phyloP scores from a whole-genome alignment of 1,140 invertebrate genomes.

The Hydropsyche tenuis region DNA sequence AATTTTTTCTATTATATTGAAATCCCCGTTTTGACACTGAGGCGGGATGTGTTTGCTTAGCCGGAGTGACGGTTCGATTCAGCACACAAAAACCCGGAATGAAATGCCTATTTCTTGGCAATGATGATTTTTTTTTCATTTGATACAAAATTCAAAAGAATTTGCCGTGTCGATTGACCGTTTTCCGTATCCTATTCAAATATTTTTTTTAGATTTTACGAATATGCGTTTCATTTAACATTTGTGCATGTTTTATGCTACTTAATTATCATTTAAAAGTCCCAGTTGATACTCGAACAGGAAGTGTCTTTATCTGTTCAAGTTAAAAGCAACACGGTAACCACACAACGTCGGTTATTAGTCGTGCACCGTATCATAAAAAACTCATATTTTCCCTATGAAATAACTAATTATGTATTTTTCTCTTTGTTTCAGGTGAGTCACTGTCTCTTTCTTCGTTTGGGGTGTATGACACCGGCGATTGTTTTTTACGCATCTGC shows the following conservation, averaged over 20 bases:
- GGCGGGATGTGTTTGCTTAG: constrained; percentile 49
- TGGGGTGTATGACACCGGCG: background rate
- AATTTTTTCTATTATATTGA: too few species aligned
- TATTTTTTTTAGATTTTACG: too few species aligned
- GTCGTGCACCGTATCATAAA: too few species aligned
- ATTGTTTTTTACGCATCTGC: background rate
- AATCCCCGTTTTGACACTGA: constrained; percentile 40
- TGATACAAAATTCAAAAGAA: background rate
- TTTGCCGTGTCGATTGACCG: too few species aligned
- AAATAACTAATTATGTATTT: constrained; percentile 5
- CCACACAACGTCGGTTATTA: too few species aligned
- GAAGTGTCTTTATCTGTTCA: background rate
- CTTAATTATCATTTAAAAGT: too few species aligned
- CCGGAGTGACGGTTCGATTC: constrained; percentile 39
- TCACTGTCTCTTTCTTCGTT: background rate
- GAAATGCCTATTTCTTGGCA: background rate
- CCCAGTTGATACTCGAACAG: background rate
- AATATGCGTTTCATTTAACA: too few species aligned
- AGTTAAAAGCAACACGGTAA: background rate
- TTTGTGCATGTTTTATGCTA: too few species aligned
- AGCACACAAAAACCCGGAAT: background rate
- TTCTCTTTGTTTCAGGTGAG: constrained; percentile 21
- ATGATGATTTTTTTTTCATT: background rate
- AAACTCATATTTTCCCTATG: too few species aligned
- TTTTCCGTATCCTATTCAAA: too few species aligned